A percentile compares a stretch with the other conserved stretches of the same genome.
Conservation (phyloP, 2,797 vertebrate genomes). For the Pseudotriccus pelzelni region DNA sequence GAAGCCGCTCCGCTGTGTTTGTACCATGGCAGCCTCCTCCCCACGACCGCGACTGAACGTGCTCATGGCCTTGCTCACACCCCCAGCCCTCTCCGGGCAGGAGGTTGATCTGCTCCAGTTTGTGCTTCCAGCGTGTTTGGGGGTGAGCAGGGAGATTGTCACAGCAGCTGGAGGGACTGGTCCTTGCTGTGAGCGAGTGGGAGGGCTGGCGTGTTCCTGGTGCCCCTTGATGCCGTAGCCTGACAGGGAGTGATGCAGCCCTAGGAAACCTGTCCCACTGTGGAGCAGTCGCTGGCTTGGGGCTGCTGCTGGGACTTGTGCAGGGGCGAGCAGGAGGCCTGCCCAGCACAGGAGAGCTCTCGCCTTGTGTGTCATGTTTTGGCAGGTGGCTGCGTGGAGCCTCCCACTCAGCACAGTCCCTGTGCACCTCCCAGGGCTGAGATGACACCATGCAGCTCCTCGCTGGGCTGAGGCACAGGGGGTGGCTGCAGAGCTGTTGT, state of each 20-base stretch:
- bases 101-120: neutral
- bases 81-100: neutral
- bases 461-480: neutral
- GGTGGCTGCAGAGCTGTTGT: neutral
- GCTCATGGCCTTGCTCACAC: neutral
- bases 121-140: neutral
- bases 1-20: conserved; percentile 35
- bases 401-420: neutral
- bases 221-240: neutral
- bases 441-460: neutral
- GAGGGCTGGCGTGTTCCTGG: neutral
- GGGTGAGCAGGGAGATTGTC: neutral
- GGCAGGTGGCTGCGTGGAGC: accelerated
- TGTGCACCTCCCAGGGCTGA: neutral
- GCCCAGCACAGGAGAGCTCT: neutral
- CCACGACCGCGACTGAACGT: neutral
- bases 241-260: neutral
- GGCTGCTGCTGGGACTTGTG: neutral
- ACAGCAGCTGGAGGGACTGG: neutral
- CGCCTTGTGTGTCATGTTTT: accelerated
- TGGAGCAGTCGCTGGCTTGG: accelerated
- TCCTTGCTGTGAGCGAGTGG: neutral
- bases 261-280: neutral
- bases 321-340: neutral
- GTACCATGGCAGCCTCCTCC: conserved; percentile 42